A percentile compares a stretch with the other conserved stretches of the same genome.
phyloP scores from a whole-genome alignment of 2,797 vertebrate species.

The Poeciliopsis gracilis region DNA sequence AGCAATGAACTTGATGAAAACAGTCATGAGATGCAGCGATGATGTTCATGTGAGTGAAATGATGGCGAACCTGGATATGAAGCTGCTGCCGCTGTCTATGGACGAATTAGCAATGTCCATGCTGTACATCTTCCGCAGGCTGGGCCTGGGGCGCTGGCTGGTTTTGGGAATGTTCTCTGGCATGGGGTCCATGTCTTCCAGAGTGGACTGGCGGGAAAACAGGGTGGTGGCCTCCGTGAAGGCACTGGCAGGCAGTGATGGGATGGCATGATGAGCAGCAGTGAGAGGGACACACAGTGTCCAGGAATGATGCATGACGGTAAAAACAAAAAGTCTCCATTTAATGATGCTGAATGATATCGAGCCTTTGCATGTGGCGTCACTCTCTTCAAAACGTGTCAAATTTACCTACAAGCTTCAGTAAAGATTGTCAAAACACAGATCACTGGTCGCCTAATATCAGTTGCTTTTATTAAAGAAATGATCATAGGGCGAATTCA shows the following conservation, averaged over 20 bases:
- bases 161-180: slow-evolving; percentile 94
- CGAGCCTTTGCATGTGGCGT: neutral
- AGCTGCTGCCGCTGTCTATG: slow-evolving; percentile 94
- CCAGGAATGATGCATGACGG: neutral
- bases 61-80: slow-evolving; percentile 90
- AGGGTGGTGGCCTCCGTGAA: slow-evolving; percentile 97
- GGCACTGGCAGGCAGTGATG: slow-evolving; percentile 86
- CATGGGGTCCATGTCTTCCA: slow-evolving; percentile 96
- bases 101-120: slow-evolving; percentile 95
- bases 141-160: slow-evolving; percentile 96
- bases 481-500: too few relatives aligned
- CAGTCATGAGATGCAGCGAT: slow-evolving; percentile 2
- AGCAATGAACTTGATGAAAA: neutral
- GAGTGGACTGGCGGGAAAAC: slow-evolving; percentile 96
- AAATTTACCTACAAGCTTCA: too few relatives aligned
- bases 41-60: slow-evolving; percentile 5
- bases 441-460: too few relatives aligned
- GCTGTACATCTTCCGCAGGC: slow-evolving; percentile 94
- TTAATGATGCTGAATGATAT: neutral
- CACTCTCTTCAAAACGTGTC: neutral
- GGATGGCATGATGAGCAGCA: slow-evolving; percentile 35
- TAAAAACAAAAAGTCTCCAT: neutral
- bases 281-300: slow-evolving; percentile 10
- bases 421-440: too few relatives aligned
- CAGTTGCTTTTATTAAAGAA: too few relatives aligned